Conservation (phyloP, 2,888 invertebrate species). For the Cryptocephalus primarius region DNA sequence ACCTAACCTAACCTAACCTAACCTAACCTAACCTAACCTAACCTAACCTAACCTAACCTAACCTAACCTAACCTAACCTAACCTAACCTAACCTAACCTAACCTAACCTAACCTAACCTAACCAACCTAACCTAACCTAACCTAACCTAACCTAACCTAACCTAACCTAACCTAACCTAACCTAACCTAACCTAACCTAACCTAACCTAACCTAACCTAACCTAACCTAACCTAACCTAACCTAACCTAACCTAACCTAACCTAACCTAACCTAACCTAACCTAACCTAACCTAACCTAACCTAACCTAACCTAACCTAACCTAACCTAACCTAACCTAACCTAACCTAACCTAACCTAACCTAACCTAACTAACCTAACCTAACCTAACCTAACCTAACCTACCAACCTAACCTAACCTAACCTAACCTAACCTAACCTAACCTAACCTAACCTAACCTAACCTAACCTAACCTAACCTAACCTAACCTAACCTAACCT, state of each 20-base stretch:
- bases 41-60: constrained; percentile 6
- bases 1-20: constrained; percentile 6
- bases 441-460: constrained; percentile 14
- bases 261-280: constrained; percentile 13
- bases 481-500: constrained; percentile 13
- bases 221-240: constrained; percentile 13
- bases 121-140: constrained; percentile 5
- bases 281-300: constrained; percentile 13
- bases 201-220: constrained; percentile 14
- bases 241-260: constrained; percentile 14
- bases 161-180: constrained; percentile 6
- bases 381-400: too few relatives aligned
- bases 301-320: constrained; percentile 14
- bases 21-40: constrained; percentile 6
- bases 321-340: constrained; percentile 10
- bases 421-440: constrained; percentile 15
- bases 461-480: constrained; percentile 13
- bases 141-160: constrained; percentile 6
- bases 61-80: constrained; percentile 5
- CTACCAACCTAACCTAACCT: too few relatives aligned
- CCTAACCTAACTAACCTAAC: constrained; percentile 12
- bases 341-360: constrained; percentile 11
- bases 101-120: too few relatives aligned
- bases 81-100: constrained; percentile 6
- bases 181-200: constrained; percentile 11